These are phyloP conservation scores for Pluvialis apricaria DNA, from an alignment of 2,113 vertebrate genomes.

Conservation along the genomic window DNA sequence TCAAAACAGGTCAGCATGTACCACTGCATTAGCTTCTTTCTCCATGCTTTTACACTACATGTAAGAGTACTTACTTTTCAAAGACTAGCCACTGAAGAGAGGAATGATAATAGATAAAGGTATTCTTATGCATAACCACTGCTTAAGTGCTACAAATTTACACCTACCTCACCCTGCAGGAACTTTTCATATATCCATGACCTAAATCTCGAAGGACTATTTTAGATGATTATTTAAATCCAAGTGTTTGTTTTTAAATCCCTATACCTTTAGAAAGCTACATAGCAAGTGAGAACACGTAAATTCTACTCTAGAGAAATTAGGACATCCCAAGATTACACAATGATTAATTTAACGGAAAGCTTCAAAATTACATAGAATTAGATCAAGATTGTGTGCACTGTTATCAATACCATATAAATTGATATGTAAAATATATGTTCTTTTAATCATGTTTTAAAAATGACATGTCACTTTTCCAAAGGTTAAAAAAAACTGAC, in stretches of 20 bases:
- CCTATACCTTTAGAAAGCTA: background rate
- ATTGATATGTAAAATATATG: background rate
- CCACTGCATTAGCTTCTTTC: background rate
- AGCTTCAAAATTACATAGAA: background rate
- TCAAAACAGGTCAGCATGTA: accelerated
- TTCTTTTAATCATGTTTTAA: background rate
- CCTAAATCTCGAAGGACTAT: background rate
- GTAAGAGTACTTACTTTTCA: background rate
- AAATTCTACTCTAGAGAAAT: background rate
- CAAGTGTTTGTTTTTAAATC: background rate
- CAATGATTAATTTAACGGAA: background rate
- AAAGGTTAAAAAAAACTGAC: background rate
- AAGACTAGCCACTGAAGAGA: background rate
- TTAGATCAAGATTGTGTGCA: background rate
- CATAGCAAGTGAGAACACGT: background rate
- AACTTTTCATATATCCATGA: background rate
- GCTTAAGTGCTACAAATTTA: background rate
- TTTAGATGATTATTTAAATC: background rate
- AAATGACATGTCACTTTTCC: background rate
- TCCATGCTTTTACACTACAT: background rate
- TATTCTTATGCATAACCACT: background rate
- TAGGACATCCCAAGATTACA: background rate
- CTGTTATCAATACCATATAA: background rate
- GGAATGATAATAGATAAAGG: background rate
- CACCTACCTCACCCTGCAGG: background rate